A percentile compares a stretch with the other conserved stretches of the same genome.
phyloP scores from a whole-genome alignment of 2,797 vertebrate species.

The Rhynchotus rufescens region DNA sequence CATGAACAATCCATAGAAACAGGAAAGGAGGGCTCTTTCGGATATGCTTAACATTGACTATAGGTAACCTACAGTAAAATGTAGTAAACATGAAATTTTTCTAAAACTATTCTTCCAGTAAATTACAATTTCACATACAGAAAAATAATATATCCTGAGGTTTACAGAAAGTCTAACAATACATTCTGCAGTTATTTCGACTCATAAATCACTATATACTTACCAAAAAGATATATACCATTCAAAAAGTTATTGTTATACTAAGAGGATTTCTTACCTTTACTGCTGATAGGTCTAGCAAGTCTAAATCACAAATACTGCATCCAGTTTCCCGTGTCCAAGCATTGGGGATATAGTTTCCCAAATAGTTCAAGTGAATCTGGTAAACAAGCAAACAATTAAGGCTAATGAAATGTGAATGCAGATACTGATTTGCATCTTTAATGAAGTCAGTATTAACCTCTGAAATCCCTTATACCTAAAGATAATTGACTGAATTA shows the following conservation, averaged over 20 bases:
- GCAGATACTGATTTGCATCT: background rate
- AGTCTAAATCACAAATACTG: conserved; percentile 86
- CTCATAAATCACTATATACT: background rate
- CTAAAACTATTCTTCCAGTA: background rate
- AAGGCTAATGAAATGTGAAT: background rate
- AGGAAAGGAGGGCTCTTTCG: background rate
- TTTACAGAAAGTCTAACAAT: background rate
- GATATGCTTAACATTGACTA: background rate
- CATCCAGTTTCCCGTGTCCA: conserved; percentile 95
- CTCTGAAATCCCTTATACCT: background rate
- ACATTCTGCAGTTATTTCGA: background rate
- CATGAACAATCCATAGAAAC: background rate
- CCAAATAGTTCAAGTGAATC: conserved; percentile 95
- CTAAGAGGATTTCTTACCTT: conserved; percentile 81
- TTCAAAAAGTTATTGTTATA: background rate
- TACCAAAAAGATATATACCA: background rate
- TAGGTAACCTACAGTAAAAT: background rate
- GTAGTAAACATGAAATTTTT: background rate
- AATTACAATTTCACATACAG: background rate
- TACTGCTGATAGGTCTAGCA: conserved; percentile 86
- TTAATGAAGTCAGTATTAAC: background rate
- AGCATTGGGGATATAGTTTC: conserved; percentile 94
- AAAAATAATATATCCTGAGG: background rate
- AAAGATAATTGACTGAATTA: background rate
- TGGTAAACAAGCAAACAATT: conserved; percentile 65